A percentile compares a stretch with the other conserved stretches of the same genome.
phyloP scores from a whole-genome alignment of 1,140 invertebrate genomes.

The Leptopilina boulardi region DNA sequence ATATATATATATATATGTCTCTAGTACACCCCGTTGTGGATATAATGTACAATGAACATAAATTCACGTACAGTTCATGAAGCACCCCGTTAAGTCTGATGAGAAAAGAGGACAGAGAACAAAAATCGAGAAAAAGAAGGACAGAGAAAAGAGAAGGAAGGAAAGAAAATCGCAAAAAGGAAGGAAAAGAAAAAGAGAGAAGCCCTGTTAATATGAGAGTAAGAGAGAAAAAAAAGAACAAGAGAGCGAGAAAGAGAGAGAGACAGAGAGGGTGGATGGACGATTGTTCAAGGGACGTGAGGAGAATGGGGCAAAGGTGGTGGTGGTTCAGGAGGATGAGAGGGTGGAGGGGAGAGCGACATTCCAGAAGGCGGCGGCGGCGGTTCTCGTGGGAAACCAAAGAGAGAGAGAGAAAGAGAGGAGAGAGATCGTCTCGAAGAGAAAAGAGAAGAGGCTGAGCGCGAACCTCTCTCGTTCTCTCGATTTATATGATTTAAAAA shows the following conservation, averaged over 20 bases:
- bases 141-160: constrained; percentile 38
- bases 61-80: constrained; percentile 38
- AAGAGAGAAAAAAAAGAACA: too few relatives aligned
- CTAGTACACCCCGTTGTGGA: constrained; percentile 36
- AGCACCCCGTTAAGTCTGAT: constrained; percentile 53
- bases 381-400: constrained; percentile 76
- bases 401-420: constrained; percentile 65
- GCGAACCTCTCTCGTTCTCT: constrained; percentile 67
- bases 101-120: constrained; percentile 46
- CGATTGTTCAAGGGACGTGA: constrained; percentile 38
- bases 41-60: constrained; percentile 43
- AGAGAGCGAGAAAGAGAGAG: constrained; percentile 44
- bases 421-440: constrained; percentile 55
- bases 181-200: constrained; percentile 42
- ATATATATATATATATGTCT: too few relatives aligned
- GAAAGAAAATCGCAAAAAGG: constrained; percentile 43
- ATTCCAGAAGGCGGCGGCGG: constrained; percentile 76
- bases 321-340: constrained; percentile 54
- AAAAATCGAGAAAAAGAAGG: constrained; percentile 40
- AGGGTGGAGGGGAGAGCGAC: constrained; percentile 72
- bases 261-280: constrained; percentile 49
- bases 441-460: constrained; percentile 63
- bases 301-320: constrained; percentile 51
- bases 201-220: constrained; percentile 33
- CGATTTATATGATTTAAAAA: constrained; percentile 63